Evolutionary conservation across 2,113 vertebrate species (phyloP).

Genomic region (Brachirus orientalis): DNA sequence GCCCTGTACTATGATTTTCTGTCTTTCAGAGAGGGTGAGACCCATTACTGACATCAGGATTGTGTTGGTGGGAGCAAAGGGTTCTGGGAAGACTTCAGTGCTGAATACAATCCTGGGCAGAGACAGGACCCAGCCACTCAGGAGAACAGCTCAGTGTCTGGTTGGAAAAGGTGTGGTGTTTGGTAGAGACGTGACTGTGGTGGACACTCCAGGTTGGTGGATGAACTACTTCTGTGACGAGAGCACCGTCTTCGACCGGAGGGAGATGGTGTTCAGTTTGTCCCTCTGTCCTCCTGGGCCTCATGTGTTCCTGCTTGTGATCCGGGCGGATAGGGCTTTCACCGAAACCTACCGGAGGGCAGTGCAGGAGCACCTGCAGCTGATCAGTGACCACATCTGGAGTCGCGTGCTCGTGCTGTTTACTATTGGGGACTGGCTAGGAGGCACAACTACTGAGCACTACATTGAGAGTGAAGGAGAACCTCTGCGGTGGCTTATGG

Average conservation of each 20-base stretch:
- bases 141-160: constrained; percentile 57
- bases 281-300: constrained; percentile 72
- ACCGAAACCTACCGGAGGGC: constrained; percentile 66
- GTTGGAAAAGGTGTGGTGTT: constrained; percentile 33
- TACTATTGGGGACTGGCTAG: constrained; percentile 76
- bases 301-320: constrained; percentile 72
- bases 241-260: constrained; percentile 65
- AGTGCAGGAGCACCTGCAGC: constrained; percentile 67
- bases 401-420: constrained; percentile 64
- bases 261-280: constrained; percentile 59
- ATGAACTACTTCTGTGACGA: constrained; percentile 75
- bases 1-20: background rate
- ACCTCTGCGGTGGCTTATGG: constrained; percentile 61
- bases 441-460: constrained; percentile 49
- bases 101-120: constrained; percentile 69
- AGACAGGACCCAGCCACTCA: background rate
- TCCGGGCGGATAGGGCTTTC: constrained; percentile 76
- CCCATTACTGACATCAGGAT: constrained; percentile 59
- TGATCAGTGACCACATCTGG: constrained; percentile 66
- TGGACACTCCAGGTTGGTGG: constrained; percentile 83
- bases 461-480: constrained; percentile 74
- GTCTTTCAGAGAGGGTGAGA: constrained; percentile 48
- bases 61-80: constrained; percentile 75
- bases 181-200: constrained; percentile 67
- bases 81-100: constrained; percentile 74